Evolutionary conservation across 2,888 invertebrate genomes (phyloP).

Genomic region (Heliconius sara): DNA sequence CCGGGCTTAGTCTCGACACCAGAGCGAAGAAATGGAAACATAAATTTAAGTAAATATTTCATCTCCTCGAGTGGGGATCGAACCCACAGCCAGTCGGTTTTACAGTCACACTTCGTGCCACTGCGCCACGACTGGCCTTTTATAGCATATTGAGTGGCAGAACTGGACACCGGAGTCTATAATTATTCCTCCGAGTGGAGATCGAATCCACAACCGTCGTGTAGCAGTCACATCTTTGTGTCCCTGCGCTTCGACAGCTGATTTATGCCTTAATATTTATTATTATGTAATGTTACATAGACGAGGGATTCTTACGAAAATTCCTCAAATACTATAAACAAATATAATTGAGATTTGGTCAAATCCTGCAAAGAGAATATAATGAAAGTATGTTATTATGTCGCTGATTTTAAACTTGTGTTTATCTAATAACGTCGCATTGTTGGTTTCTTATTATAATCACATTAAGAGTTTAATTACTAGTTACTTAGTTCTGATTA

Average conservation of each 20-base stretch:
- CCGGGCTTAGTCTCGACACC: too few species aligned
- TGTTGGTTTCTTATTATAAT: not conserved
- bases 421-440: not conserved
- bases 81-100: too few species aligned
- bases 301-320: not conserved
- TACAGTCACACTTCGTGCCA: too few species aligned
- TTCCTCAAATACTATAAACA: not conserved
- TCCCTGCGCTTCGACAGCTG: not conserved
- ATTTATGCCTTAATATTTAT: not conserved
- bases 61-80: too few species aligned
- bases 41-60: too few species aligned
- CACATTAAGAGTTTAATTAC: not conserved
- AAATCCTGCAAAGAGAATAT: not conserved
- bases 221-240: not conserved
- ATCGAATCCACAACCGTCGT: not conserved
- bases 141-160: too few species aligned
- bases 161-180: too few species aligned
- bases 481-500: too few species aligned
- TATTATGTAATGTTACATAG: not conserved
- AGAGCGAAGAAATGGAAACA: too few species aligned
- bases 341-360: not conserved
- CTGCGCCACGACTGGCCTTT: too few species aligned
- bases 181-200: too few species aligned
- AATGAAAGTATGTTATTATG: not conserved
- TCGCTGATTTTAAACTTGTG: not conserved